These are phyloP conservation scores for Hippocampus comes DNA, from an alignment of 2,113 vertebrate genomes.

Conservation along the genomic window DNA sequence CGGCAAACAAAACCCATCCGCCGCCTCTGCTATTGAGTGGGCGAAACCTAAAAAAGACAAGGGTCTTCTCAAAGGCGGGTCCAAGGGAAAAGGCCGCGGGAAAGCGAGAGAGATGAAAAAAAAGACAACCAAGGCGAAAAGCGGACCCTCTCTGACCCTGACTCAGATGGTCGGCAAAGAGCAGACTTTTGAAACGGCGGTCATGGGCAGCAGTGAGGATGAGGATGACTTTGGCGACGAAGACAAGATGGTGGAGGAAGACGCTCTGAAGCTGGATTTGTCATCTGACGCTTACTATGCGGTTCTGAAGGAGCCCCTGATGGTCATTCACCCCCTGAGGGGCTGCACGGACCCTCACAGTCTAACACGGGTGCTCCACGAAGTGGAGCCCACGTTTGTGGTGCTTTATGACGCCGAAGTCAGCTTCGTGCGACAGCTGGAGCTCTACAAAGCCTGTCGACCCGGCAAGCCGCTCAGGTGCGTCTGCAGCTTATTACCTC, in stretches of 20 bases:
- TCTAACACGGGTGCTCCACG: constrained; percentile 84
- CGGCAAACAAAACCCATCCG: constrained; percentile 73
- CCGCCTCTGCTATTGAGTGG: constrained; percentile 39
- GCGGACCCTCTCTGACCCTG: constrained; percentile 74
- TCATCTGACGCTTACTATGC: constrained; percentile 86
- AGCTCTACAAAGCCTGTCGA: constrained; percentile 87
- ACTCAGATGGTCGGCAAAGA: constrained; percentile 81
- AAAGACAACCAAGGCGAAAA: constrained; percentile 60
- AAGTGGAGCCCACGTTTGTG: constrained; percentile 88
- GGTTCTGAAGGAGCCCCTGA: constrained; percentile 85
- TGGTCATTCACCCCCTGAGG: constrained; percentile 86
- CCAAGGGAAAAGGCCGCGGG: constrained; percentile 71
- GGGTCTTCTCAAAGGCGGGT: constrained; percentile 44
- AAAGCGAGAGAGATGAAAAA: constrained; percentile 65
- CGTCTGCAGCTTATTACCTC: not conserved
- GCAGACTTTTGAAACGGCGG: constrained; percentile 19
- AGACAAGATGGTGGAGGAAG: constrained; percentile 40
- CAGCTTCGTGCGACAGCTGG: constrained; percentile 90
- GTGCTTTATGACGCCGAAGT: constrained; percentile 91
- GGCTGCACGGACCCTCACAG: constrained; percentile 89
- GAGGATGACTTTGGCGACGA: constrained; percentile 38
- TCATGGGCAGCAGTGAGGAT: constrained; percentile 65
- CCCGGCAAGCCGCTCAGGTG: constrained; percentile 85
- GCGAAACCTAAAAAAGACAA: constrained; percentile 59
- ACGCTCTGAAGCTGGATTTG: constrained; percentile 75